Evolutionary conservation across 2,888 invertebrate species (phyloP), one percentile per base, ranked within the genome.

Genomic region (Chesias legatella): DNA sequence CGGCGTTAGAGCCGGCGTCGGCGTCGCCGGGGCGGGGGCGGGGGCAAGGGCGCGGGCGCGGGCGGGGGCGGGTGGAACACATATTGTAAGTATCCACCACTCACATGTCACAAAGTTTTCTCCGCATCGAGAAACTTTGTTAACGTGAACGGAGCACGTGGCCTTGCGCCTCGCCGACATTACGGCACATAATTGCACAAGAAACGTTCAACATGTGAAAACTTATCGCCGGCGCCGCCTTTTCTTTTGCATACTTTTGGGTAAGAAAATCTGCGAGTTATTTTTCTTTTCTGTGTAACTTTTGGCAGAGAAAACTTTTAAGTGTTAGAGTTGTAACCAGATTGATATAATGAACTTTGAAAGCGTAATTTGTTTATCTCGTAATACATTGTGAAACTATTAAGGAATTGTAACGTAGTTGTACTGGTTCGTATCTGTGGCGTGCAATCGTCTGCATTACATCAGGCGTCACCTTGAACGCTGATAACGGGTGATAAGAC

Each of bases 51-150:
- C n/a, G n/a, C n/a, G n/a, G n/a, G n/a, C n/a, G n/a, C 44, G 49
- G 25, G 58, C 47, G 53, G 55, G 42, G 50, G n/a, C n/a, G 54
- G 58, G 63, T 58, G 56, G 66, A 57, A 66, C 77, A 80, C 79
- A 85, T 84, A 85, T 82, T 79, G 81, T 81, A 84, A 84, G 82
- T 85, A 85, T 79, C 78, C 76, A 82, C 81, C 75, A 73, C 86
- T 85, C 86, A 86, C 86, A 88, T 86, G 86, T 86, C 86, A 85
- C 84, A 83, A 88, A 88, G 85, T 86, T 88, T 84, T 82, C 85
- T 81, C 80, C 80, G 80, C 83, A 85, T 84, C 80, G 79, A 73
- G 73, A 86, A 88, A 88, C 86, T 88, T 86, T 86, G 86, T 84
- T 84, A 86, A 80, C 85, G 84, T 86, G 85, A 86, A 76, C 73